Base-by-base conservation (phyloP, 2,888 invertebrate genomes). In the Eilema depressum region DNA sequence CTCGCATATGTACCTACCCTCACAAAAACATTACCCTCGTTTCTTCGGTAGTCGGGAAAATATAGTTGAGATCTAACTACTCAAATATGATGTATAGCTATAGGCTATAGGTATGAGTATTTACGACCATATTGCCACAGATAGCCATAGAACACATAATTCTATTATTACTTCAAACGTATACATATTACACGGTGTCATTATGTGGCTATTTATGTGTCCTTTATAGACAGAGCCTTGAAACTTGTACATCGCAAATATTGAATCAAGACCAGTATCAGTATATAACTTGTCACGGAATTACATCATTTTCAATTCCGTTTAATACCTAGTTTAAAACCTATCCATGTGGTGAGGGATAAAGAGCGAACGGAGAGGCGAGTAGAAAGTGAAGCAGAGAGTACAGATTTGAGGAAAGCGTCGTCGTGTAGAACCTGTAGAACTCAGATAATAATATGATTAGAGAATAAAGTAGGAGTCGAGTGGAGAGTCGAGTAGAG, bases 161-260 rank as follows among this genome's bases (percentile, higher is more conserved):
- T 11, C 5, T 41, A 41, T n/a, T 4, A 41, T 47, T 47, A 8
- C 23, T 68, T 33, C 53, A 17, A 41, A 41, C 25, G 28, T 23
- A 25, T 7, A 41, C 25, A 41, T n/a, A n/a, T n/a, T n/a, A 41
- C 41, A 41, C 33, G 1, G 33, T 41, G 37, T 17, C 14, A 53
- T 61, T 61, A 62, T 56, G 12, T 56, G n/a, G 57, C 23, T 65
- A 33, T 30, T 56, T 33, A 25, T 8, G 37, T 10, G 10, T 37
- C 23, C 57, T 26, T 59, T 23, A 20, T 30, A 57, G 33, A 30
- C 23, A 23, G 30, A 68, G 30, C 68, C 62, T 68, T 68, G 62
- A 26, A 66, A 33, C 66, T 20, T 59, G 37, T 10, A 59, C 59
- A 69, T 23, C 59, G 63, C 47, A 69, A 69, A 69, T 64, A 69